Conservation (phyloP, 2,888 invertebrate species). For the Petrolisthes manimaculis region DNA sequence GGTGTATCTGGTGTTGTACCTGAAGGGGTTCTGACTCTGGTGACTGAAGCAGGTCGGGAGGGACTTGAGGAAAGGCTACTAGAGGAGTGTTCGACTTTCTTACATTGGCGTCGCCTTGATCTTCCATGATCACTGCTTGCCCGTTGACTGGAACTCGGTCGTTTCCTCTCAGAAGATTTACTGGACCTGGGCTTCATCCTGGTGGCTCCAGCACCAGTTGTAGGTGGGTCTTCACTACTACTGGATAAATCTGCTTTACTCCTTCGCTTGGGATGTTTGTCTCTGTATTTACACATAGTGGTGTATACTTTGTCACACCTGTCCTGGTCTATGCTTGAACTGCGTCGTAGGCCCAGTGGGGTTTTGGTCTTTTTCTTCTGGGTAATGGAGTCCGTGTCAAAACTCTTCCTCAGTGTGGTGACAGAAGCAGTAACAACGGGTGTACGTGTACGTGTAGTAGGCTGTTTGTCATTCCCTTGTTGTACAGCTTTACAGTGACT, state of each 20-base stretch:
- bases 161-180: conserved; percentile 26
- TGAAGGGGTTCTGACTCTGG: background rate
- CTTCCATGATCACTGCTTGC: conserved; percentile 15
- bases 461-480: background rate
- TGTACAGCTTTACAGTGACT: background rate
- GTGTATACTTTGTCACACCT: conserved; percentile 25
- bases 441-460: background rate
- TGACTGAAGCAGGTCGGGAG: conserved; percentile 23
- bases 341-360: conserved; percentile 18
- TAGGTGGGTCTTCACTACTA: conserved; percentile 38
- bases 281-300: conserved; percentile 37
- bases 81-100: conserved; percentile 39
- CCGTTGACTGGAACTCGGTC: conserved; percentile 14
- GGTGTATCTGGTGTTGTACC: background rate
- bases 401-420: conserved; percentile 26
- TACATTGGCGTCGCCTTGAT: conserved; percentile 25
- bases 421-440: background rate
- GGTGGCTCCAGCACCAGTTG: conserved; percentile 3
- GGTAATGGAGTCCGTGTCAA: conserved; percentile 21
- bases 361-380: conserved; percentile 18
- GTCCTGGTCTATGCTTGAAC: conserved; percentile 41
- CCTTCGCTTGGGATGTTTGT: conserved; percentile 22
- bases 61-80: conserved; percentile 50
- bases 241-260: conserved; percentile 16
- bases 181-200: conserved; percentile 19